Percentiles rank a stretch among this genome's conserved stretches.
These are phyloP conservation scores for Ptyas mucosa DNA, from an alignment of 2,113 vertebrate species.

Conservation along the genomic window DNA sequence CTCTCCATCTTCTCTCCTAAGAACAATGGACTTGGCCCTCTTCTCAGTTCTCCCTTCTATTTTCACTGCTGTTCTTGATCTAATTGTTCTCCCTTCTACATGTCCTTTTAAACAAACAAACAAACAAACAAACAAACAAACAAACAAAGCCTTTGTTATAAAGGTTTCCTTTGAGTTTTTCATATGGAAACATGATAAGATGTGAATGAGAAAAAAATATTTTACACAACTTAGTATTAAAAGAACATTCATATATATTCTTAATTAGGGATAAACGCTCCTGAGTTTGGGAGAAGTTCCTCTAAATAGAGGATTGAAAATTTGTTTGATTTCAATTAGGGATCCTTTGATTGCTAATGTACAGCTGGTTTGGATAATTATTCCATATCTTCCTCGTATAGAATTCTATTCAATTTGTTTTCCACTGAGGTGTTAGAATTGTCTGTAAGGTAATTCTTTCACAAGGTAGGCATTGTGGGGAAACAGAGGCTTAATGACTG, in stretches of 20 bases:
- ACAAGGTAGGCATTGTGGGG: not conserved
- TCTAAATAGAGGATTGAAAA: not conserved
- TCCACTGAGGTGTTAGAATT: too few relatives aligned
- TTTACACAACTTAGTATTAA: not conserved
- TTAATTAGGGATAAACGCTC: not conserved
- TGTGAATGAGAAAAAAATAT: not conserved
- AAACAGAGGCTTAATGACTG: not conserved
- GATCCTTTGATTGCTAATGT: not conserved
- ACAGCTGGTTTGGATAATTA: not conserved
- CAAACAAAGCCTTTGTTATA: not conserved
- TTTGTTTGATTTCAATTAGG: not conserved
- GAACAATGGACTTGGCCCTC: not conserved
- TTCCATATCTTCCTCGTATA: not conserved
- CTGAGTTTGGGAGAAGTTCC: not conserved
- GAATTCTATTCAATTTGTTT: not conserved
- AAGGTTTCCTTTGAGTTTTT: not conserved
- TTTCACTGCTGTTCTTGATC: not conserved
- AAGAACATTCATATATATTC: not conserved
- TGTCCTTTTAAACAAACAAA: not conserved
- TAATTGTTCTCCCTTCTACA: not conserved
- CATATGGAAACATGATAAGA: not conserved
- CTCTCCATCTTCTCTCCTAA: not conserved
- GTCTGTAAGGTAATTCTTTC: not conserved
- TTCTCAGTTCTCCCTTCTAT: not conserved
- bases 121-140: not conserved